These are phyloP conservation scores for Aethes cnicana DNA, from an alignment of 2,888 invertebrate genomes.

Conservation along the genomic window DNA sequence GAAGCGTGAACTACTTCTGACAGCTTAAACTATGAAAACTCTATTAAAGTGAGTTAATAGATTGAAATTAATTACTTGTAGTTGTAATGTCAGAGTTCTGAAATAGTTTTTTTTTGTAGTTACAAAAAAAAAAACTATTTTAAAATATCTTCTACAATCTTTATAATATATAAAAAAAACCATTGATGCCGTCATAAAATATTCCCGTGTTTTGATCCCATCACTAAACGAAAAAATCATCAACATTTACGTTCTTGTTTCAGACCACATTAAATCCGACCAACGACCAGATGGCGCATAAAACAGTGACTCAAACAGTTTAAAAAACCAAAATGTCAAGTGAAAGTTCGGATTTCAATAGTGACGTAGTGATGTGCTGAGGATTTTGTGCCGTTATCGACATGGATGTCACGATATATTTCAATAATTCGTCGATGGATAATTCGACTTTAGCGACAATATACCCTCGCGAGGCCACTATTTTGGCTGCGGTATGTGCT, in stretches of 20 bases:
- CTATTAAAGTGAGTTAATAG: too few relatives aligned
- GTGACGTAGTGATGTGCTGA: slow-evolving; percentile 42
- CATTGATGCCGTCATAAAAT: too few relatives aligned
- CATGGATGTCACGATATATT: slow-evolving; percentile 47
- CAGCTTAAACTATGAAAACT: too few relatives aligned
- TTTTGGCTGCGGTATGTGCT: slow-evolving; percentile 90
- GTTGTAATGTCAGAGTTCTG: too few relatives aligned
- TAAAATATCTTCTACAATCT: too few relatives aligned
- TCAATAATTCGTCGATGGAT: slow-evolving; percentile 44
- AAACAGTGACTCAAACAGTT: slow-evolving; percentile 34
- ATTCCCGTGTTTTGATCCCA: not conserved
- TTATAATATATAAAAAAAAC: too few relatives aligned
- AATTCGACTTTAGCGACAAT: slow-evolving; percentile 57
- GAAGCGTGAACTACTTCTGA: too few relatives aligned
- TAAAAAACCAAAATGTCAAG: slow-evolving; percentile 48
- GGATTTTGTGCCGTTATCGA: slow-evolving; percentile 44
- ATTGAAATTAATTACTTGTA: too few relatives aligned
- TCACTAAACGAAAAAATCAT: slow-evolving; percentile 29
- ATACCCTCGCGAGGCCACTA: slow-evolving; percentile 88
- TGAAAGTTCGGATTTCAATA: slow-evolving; percentile 48
- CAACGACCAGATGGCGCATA: slow-evolving; percentile 34
- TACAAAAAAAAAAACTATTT: too few relatives aligned
- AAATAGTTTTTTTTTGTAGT: too few relatives aligned
- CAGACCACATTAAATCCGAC: slow-evolving; percentile 40
- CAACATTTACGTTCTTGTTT: slow-evolving; percentile 43